These are phyloP conservation scores for Lateolabrax maculatus DNA, from an alignment of 2,797 vertebrate genomes.

Conservation along the genomic window DNA sequence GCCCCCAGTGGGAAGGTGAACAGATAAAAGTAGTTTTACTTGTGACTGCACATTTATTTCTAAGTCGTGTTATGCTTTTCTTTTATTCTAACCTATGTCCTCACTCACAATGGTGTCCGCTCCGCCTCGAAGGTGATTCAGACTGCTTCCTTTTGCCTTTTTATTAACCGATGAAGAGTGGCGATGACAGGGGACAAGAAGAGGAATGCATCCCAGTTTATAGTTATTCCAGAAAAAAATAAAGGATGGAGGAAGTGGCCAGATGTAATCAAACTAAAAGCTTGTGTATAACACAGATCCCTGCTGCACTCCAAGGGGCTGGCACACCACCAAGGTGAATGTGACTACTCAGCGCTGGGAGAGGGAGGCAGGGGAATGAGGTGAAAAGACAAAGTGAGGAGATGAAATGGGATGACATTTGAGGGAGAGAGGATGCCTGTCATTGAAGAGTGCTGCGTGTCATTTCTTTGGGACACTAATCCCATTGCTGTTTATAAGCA, in stretches of 20 bases:
- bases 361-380: constrained; percentile 47
- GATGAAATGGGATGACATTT: constrained; percentile 75
- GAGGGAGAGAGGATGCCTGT: constrained; percentile 53
- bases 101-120: constrained; percentile 14
- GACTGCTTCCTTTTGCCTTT: constrained; percentile 14
- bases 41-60: constrained; percentile 34
- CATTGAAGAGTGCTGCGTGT: constrained; percentile 72
- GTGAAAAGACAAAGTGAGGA: constrained; percentile 65
- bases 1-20: constrained; percentile 36
- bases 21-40: constrained; percentile 51
- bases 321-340: constrained; percentile 80
- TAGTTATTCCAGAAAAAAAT: constrained; percentile 68
- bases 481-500: constrained; percentile 70
- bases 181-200: constrained; percentile 55
- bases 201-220: constrained; percentile 68
- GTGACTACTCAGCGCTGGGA: constrained; percentile 65
- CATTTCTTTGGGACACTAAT: constrained; percentile 68
- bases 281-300: constrained; percentile 72
- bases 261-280: constrained; percentile 88
- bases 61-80: constrained; percentile 18
- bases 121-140: constrained; percentile 45
- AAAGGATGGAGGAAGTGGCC: constrained; percentile 71
- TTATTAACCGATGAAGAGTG: constrained; percentile 27
- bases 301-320: constrained; percentile 64
- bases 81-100: constrained; percentile 33